Percentiles rank a stretch among this genome's conserved stretches.
These are phyloP conservation scores for Fragum fragum DNA, from an alignment of 2,888 invertebrate species.

Conservation along the genomic window DNA sequence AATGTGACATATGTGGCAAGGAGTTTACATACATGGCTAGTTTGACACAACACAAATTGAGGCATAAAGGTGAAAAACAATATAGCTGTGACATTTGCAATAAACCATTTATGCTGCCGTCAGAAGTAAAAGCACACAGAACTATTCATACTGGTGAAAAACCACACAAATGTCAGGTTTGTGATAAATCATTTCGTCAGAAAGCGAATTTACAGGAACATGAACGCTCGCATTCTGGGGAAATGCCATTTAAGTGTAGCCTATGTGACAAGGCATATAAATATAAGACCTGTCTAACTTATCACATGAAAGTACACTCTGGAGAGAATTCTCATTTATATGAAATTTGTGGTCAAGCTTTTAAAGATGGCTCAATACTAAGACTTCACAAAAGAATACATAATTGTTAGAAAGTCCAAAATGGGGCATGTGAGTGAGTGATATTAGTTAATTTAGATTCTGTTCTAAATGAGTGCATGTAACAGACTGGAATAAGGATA, in stretches of 20 bases:
- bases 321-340: neutral
- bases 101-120: neutral
- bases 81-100: neutral
- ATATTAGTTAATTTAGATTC: too few relatives aligned
- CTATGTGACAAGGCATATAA: neutral
- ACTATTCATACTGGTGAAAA: neutral
- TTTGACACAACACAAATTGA: neutral
- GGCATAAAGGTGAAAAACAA: neutral
- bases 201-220: neutral
- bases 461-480: too few relatives aligned
- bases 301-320: neutral
- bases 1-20: neutral
- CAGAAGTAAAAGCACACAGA: neutral
- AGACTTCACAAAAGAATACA: neutral
- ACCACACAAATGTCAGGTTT: neutral
- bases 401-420: neutral
- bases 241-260: neutral
- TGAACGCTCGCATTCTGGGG: neutral
- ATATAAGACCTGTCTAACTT: neutral
- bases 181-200: neutral
- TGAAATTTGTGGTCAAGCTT: neutral
- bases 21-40: neutral
- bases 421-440: too few relatives aligned
- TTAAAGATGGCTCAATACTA: neutral
- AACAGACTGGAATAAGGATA: too few relatives aligned